Percentiles rank a stretch among this genome's conserved stretches.
These are phyloP conservation scores for Spialia ferax DNA, from an alignment of 2,888 invertebrate genomes.

Conservation along the genomic window DNA sequence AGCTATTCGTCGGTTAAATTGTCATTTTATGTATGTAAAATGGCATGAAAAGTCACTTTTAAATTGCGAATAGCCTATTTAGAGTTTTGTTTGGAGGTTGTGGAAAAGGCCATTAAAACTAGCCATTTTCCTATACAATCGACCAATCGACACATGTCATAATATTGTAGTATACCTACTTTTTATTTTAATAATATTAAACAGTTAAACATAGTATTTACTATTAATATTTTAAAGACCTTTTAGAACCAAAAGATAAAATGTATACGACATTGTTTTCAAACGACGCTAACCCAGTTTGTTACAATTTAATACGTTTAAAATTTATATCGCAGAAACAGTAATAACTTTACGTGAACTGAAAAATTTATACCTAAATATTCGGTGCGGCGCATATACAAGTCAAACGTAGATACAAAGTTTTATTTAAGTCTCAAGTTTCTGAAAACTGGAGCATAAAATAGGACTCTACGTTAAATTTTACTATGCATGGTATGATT, in stretches of 20 bases:
- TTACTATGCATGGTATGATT: background rate
- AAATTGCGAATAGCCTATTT: no score
- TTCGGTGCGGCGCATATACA: constrained; percentile 16
- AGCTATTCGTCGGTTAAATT: no score
- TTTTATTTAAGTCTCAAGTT: constrained; percentile 30
- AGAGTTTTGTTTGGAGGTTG: no score
- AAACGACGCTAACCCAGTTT: constrained; percentile 5
- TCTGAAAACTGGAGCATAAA: constrained; percentile 23
- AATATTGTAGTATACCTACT: no score
- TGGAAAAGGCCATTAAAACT: no score
- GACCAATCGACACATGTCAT: no score
- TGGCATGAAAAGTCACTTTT: no score
- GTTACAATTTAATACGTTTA: background rate
- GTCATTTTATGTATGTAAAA: no score
- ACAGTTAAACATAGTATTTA: no score
- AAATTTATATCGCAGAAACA: constrained; percentile 11
- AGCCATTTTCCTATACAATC: no score
- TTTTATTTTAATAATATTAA: no score
- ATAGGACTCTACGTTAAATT: constrained; percentile 14
- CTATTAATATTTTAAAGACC: background rate
- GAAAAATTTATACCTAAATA: constrained; percentile 16
- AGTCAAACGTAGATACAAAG: constrained; percentile 23
- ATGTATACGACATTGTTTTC: constrained; percentile 3
- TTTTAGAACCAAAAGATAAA: background rate
- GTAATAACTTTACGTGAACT: constrained; percentile 19